Evolutionary conservation across 2,113 vertebrate genomes (phyloP), one percentile per base, ranked within the genome.

Genomic region (Oreochromis tanganicae): DNA sequence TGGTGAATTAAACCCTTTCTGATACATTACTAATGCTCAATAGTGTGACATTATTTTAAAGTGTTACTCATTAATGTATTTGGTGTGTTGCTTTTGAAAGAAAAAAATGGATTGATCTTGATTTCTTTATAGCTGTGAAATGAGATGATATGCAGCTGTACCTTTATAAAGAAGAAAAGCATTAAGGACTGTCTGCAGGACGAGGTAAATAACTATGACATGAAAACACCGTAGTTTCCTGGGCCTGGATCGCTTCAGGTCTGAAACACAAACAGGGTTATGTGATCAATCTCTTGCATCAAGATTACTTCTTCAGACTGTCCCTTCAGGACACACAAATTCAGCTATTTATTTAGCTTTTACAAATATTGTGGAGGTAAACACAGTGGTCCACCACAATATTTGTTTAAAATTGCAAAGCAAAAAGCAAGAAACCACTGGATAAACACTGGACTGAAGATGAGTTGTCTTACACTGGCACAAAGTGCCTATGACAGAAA

Each of bases 131-230:
- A 75, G 9, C 9, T 29, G 9, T 75, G 41, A 48, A 46, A 48
- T 75, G 9, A 48, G 8, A 29, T 46, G 2, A 7, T 75, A 10
- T 75, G 14, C 13, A 63, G 17, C 2, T 17, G 4, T 86, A 96
- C 95, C 95, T 95, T 95, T 92, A 83, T 94, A 94, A 12, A 94
- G 34, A 6, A 96, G 91, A 29, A 94, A 93, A 24, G 24, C 82
- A 38, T 88, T 94, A 0, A 95, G 79, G 9, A n/a, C 81, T 0
- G 85, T 94, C 90, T 94, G 93, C 14, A 96, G 29, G 48, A 95
- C 24, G 36, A 95, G 83, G 63, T 90, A 94, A 11, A 91, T 21
- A 1, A 91, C 27, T 7, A 93, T 27, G 11, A 90, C 9, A 11
- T 54, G 14, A 0, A 94, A 46, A 46, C 91, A 91, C 82, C 89